Base-by-base conservation (phyloP, 2,113 vertebrate species). In the Chlamydotis undulata region DNA sequence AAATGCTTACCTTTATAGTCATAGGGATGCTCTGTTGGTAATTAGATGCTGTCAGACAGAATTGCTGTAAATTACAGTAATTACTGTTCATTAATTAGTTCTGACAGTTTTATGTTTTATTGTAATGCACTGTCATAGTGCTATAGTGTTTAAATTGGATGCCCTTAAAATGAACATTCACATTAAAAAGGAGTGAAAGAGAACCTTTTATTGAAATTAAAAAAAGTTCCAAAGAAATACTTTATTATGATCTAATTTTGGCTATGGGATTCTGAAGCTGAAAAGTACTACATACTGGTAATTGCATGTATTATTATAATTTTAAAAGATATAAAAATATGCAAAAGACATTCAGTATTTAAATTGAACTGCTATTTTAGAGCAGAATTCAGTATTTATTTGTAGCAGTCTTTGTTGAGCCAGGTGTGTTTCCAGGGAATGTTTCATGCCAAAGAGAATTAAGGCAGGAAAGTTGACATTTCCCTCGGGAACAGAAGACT, bases 151-250 rank as follows among this genome's bases (percentile, higher is more conserved):
- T 95, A 90, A 96, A 96, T 89, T 96, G 86, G 90, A 94, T 95
- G 89, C 74, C 59, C 94, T 93, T 94, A 93, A 93, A 96, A 93
- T 93, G 90, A 96, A 82, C 77, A 89, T 84, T 93, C 95, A 60
- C 77, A 90, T 95, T 93, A 81, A 95, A 92, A 96, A 93, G 35
- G 60, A 94, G 53, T 92, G 96, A 97, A 96, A 96, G 88, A 87
- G 95, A 96, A 92, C 95, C 95, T 96, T 95, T 96, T 96, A 97
- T 94, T 95, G 95, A 96, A 94, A 96, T 96, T 97, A 71, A 83
- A 94, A 95, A 96, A 96, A 93, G 77, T 92, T 96, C 49, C 61
- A 75, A 78, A 73, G 95, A 96, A 96, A 95, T 95, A 82, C 82
- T 95, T 96, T 92, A 95, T 95, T 88, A 88, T 88, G 81, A 91